A percentile compares a stretch with the other conserved stretches of the same genome.
phyloP scores from a whole-genome alignment of 2,888 invertebrate genomes.

The Sepiola atlantica region DNA sequence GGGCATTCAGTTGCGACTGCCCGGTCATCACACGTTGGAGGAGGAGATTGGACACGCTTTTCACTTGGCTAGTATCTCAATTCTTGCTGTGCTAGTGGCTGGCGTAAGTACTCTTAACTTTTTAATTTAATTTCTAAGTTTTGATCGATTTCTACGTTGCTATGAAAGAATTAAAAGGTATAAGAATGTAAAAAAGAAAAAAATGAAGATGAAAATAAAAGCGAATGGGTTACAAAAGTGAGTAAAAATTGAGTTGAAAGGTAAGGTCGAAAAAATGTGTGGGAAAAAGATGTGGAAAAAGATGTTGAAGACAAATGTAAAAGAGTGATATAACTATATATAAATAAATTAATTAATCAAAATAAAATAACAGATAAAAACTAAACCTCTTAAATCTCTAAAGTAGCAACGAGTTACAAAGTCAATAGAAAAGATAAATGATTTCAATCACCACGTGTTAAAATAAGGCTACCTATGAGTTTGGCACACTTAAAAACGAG shows the following conservation, averaged over 20 bases:
- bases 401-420: too few relatives aligned
- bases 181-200: neutral
- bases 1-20: neutral
- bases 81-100: slow-evolving; percentile 62
- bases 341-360: neutral
- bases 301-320: too few relatives aligned
- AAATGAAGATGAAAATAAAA: neutral
- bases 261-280: neutral
- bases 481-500: too few relatives aligned
- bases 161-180: neutral
- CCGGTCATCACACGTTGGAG: slow-evolving; percentile 55
- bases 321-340: neutral
- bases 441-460: too few relatives aligned
- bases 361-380: too few relatives aligned
- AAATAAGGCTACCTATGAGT: too few relatives aligned
- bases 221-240: neutral
- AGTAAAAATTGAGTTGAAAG: neutral
- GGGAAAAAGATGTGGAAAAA: neutral
- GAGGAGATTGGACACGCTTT: slow-evolving; percentile 67
- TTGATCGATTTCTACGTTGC: neutral
- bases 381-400: too few relatives aligned
- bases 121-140: neutral
- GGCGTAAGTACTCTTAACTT: slow-evolving; percentile 58
- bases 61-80: slow-evolving; percentile 66
- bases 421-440: too few relatives aligned